phyloP scores from a whole-genome alignment of 2,797 vertebrate species.

The Staurois parvus region DNA sequence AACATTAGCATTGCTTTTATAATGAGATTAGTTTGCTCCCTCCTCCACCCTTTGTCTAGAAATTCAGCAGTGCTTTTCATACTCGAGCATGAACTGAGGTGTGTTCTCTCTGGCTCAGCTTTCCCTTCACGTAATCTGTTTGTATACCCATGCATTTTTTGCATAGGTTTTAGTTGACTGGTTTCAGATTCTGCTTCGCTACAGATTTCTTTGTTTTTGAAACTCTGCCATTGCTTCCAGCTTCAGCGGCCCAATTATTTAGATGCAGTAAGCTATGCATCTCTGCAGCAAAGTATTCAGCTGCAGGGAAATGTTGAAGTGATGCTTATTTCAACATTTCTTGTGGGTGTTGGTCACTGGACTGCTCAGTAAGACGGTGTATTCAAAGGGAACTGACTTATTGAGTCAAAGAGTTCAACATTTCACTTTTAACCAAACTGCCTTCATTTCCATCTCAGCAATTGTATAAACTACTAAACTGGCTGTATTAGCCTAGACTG shows the following conservation, averaged over 20 bases:
- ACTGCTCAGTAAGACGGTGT: no score
- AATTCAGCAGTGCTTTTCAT: constrained; percentile 58
- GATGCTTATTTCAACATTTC: no score
- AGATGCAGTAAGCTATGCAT: constrained; percentile 30
- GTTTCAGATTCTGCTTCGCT: neutral
- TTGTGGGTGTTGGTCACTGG: no score
- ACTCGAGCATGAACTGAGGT: constrained; percentile 13
- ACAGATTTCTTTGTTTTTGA: neutral
- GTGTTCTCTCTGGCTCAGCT: constrained; percentile 40
- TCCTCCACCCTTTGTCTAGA: neutral
- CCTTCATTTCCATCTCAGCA: neutral
- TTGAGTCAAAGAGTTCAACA: constrained; percentile 2
- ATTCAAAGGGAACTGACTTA: neutral
- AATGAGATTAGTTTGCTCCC: neutral
- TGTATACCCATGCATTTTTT: constrained; percentile 21
- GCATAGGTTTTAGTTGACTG: constrained; percentile 18
- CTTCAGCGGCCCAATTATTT: neutral
- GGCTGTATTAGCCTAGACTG: neutral
- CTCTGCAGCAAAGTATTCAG: constrained; percentile 1
- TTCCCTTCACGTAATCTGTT: neutral
- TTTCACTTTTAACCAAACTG: neutral
- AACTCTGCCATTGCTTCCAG: neutral
- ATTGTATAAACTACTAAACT: neutral
- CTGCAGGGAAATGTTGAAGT: constrained; percentile 21
- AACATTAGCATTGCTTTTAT: neutral